Conservation (phyloP, 1,140 invertebrate genomes). For the Zophobas atratus region DNA sequence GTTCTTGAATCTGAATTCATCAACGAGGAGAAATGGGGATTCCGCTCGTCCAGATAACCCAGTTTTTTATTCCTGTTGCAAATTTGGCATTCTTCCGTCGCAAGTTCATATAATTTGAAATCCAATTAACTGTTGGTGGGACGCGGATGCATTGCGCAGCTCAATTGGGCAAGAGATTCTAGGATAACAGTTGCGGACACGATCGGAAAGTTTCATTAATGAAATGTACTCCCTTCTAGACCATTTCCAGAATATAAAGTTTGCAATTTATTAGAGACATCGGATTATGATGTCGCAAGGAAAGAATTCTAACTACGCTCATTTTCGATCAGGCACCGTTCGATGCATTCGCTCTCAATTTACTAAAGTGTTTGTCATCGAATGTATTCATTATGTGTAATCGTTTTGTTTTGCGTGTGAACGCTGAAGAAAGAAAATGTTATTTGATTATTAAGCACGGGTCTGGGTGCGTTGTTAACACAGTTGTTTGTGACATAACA, state of each 20-base stretch:
- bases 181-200: constrained; percentile 57
- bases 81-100: constrained; percentile 12
- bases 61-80: not conserved
- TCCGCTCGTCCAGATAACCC: too few species aligned
- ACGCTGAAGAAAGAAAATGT: constrained; percentile 24
- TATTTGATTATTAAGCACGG: constrained; percentile 44
- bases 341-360: not conserved
- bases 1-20: too few species aligned
- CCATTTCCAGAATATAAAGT: constrained; percentile 60
- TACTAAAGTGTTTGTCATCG: not conserved
- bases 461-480: constrained; percentile 42
- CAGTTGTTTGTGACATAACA: constrained; percentile 41
- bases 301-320: constrained; percentile 21
- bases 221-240: constrained; percentile 59
- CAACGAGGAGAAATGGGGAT: too few species aligned
- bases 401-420: not conserved
- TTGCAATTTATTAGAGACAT: constrained; percentile 57
- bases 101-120: constrained; percentile 44
- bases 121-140: constrained; percentile 48
- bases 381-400: constrained; percentile 1
- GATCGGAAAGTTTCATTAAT: constrained; percentile 62
- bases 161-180: constrained; percentile 56
- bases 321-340: not conserved
- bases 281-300: constrained; percentile 52
- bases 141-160: constrained; percentile 51